phyloP scores from a whole-genome alignment of 2,113 vertebrate genomes.

The Nannobrachium achirus region DNA sequence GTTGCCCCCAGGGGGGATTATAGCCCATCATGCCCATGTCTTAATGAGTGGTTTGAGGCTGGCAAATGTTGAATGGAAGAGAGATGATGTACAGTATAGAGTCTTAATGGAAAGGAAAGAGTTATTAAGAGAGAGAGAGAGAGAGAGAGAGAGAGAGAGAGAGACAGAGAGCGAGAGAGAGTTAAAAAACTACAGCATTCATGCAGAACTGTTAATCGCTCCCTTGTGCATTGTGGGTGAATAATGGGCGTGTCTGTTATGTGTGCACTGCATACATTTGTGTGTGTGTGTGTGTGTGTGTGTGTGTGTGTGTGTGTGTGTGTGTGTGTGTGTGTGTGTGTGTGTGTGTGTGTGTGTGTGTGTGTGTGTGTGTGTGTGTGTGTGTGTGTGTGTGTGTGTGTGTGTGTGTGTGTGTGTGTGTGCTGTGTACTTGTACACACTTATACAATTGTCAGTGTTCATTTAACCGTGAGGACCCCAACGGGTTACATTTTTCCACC shows the following conservation, averaged over 20 bases:
- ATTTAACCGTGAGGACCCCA: too few species aligned
- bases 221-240: too few species aligned
- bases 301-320: background rate
- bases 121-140: background rate
- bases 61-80: background rate
- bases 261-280: too few species aligned
- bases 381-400: background rate
- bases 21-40: constrained; percentile 12
- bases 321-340: background rate
- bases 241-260: too few species aligned
- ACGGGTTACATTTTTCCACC: too few species aligned
- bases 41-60: background rate
- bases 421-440: background rate
- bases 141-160: background rate
- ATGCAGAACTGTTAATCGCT: too few species aligned
- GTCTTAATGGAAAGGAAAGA: too few species aligned
- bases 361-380: background rate
- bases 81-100: background rate
- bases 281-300: background rate
- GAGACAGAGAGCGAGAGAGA: background rate
- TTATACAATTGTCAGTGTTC: too few species aligned
- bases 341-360: background rate
- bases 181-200: background rate
- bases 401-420: background rate
- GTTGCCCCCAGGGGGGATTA: background rate